Conservation (phyloP, 2,797 vertebrate species). For the Gymnocypris eckloni region DNA sequence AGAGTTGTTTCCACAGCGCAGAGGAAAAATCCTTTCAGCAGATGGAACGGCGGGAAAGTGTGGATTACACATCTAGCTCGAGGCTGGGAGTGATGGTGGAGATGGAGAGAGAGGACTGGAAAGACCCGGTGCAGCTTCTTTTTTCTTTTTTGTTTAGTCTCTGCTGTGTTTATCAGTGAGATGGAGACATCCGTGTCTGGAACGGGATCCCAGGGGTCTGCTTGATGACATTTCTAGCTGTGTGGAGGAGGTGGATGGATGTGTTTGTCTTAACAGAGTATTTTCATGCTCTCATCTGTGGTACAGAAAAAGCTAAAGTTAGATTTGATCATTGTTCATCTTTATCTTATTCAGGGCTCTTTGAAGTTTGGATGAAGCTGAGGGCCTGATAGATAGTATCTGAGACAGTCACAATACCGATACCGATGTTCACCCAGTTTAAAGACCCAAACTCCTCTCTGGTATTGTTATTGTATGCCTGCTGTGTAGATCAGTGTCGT, state of each 20-base stretch:
- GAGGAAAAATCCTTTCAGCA: slow-evolving; percentile 73
- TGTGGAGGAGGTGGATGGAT: slow-evolving; percentile 51
- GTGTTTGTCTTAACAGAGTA: slow-evolving; percentile 32
- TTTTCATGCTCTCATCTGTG: slow-evolving; percentile 34
- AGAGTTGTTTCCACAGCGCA: slow-evolving; percentile 72
- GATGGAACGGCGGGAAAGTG: slow-evolving; percentile 71
- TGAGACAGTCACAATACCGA: slow-evolving; percentile 44
- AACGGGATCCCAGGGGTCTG: slow-evolving; percentile 36
- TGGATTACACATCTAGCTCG: slow-evolving; percentile 68
- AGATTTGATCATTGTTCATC: slow-evolving; percentile 5
- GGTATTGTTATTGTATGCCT: slow-evolving; percentile 24
- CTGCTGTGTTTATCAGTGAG: slow-evolving; percentile 57
- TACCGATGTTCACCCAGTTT: slow-evolving; percentile 58
- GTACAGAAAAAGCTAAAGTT: slow-evolving; percentile 39
- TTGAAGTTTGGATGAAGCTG: slow-evolving; percentile 38
- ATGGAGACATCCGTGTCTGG: slow-evolving; percentile 65
- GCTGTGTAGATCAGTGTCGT: neutral
- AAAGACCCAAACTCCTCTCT: slow-evolving; percentile 35
- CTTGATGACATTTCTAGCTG: slow-evolving; percentile 51
- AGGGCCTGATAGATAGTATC: slow-evolving; percentile 45
- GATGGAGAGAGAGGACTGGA: slow-evolving; percentile 58
- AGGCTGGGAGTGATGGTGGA: slow-evolving; percentile 57
- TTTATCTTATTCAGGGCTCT: neutral
- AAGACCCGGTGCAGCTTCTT: slow-evolving; percentile 62
- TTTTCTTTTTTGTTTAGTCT: slow-evolving; percentile 57